Base-by-base conservation (phyloP, 2,113 vertebrate genomes). In the Macquaria ambigua region DNA sequence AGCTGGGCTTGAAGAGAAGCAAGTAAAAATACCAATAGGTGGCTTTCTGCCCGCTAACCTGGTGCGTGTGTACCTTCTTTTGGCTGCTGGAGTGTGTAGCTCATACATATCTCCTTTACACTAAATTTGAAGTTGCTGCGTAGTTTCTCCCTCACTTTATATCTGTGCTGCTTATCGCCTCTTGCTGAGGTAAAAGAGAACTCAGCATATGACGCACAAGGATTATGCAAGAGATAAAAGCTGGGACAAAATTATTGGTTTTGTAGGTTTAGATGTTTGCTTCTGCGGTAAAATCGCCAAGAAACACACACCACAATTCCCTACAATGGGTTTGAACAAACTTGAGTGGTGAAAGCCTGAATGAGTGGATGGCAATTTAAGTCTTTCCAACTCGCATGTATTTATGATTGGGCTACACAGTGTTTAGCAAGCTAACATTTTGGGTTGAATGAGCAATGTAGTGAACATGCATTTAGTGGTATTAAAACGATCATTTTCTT, bases 1-100 rank as follows among this genome's bases (percentile, higher is more conserved):
- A 71, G 34, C 31, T 48, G 52, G 56, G 62, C 76, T 59, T 73
- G 39, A 74, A 83, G 41, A 83, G 25, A 72, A 77, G 56, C 20
- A 68, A 75, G 50, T 53, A 46, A 74, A 86, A 68, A 18, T 18
- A 14, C 21, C 28, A 64, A 12, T 18, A 23, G 25, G 5, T 80
- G 69, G 14, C 74, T 72, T 6, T 67, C 52, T 74, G 67, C 69
- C 61, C 6, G 34, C 31, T 71, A 84, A 34, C 41, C 43, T 74
- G 64, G 28, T 75, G 31, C 5, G n/a, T 69, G 53, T 7, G 52
- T 78, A 56, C 37, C 15, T 48, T 58, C 21, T 74, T 11, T 66
- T 69, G 21, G 72, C 8, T 80, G 64, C n/a, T 31, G 2, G 53
- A 48, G 0, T 46, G 31, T 56, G 31, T 12, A 28, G 59, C 25